Evolutionary conservation across 1,140 invertebrate species (phyloP), one percentile per base, ranked within the genome.

Genomic region (Cardiocondyla obscurior): DNA sequence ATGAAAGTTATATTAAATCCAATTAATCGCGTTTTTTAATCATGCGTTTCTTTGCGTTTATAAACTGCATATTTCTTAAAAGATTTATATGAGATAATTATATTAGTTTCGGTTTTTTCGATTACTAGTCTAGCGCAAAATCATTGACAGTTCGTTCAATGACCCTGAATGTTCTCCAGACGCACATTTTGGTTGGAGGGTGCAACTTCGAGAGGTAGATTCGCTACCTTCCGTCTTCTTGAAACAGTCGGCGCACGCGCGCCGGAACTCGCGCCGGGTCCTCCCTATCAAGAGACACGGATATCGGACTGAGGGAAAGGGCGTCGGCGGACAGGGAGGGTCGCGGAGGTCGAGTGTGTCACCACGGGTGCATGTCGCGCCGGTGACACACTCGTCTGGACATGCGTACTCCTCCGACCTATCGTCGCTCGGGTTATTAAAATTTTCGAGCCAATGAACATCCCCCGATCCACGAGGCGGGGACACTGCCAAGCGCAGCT

Each of bases 371-470:
- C 87, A 90, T 92, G 90, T 90, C 91, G 91, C 86, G 74, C 30
- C 51, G 92, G 92, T 93, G 93, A 93, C 93, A 94, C 90, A 88
- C 33, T 62, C 85, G 73, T 70, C 74, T 89, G 91, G 92, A 93
- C 93, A 94, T 94, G 93, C 93, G 93, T 94, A 94, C 92, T 93
- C 73, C 85, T 84, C 72, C 84, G 87, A 85, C 93, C 93, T 94
- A 94, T 94, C 93, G 89, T 88, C 90, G 90, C 76, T 82, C 84
- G 88, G 84, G 90, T 93, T 94, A 93, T 94, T 94, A 94, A 94
- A 94, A 94, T 94, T 94, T 93, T 93, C 87, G 88, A 93, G 79
- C 93, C 93, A 94, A 94, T 94, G 90, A 92, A 90, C 84, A 91
- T 76, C 83, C 89, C 67, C 16, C 82, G 86, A 81, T 83, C 81